A percentile compares a stretch with the other conserved stretches of the same genome.
phyloP scores from a whole-genome alignment of 1,140 invertebrate genomes.

The Drosophila sechellia region DNA sequence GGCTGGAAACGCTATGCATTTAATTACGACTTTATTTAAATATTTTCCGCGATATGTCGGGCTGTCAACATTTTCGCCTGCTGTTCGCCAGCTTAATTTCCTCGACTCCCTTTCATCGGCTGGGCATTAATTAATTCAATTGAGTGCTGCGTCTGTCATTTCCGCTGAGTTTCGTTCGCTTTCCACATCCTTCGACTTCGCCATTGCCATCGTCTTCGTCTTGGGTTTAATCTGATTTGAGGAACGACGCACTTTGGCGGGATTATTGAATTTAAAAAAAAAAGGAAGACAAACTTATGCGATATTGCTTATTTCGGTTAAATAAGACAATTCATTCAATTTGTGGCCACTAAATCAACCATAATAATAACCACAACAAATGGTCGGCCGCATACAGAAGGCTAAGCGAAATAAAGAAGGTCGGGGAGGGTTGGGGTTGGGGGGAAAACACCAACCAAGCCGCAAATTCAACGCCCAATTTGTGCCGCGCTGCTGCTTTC shows the following conservation, averaged over 20 bases:
- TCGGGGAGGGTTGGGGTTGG: conserved; percentile 5
- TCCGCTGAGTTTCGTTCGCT: conserved; percentile 36
- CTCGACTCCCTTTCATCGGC: conserved; percentile 42
- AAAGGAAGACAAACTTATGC: conserved; percentile 20
- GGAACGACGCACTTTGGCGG: conserved; percentile 61
- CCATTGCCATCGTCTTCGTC: neutral
- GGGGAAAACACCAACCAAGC: conserved; percentile 54
- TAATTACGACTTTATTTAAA: conserved; percentile 83
- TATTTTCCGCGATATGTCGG: conserved; percentile 69
- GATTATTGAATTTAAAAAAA: conserved; percentile 76
- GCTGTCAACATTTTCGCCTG: conserved; percentile 42
- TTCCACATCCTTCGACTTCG: too few species aligned
- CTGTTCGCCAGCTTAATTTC: conserved; percentile 23
- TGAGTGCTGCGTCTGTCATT: conserved; percentile 68
- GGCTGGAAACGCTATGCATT: conserved; percentile 52
- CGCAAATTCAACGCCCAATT: conserved; percentile 82
- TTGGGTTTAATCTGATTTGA: conserved; percentile 76
- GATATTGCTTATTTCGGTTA: conserved; percentile 78
- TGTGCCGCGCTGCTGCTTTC: conserved; percentile 79
- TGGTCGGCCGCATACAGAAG: conserved; percentile 39
- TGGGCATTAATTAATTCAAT: conserved; percentile 81
- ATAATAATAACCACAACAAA: conserved; percentile 82
- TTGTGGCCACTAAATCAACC: conserved; percentile 83
- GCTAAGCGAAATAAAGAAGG: conserved; percentile 10
- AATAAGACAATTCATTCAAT: conserved; percentile 83